Evolutionary conservation across 2,797 vertebrate genomes (phyloP).

Genomic region (Catharus ustulatus): DNA sequence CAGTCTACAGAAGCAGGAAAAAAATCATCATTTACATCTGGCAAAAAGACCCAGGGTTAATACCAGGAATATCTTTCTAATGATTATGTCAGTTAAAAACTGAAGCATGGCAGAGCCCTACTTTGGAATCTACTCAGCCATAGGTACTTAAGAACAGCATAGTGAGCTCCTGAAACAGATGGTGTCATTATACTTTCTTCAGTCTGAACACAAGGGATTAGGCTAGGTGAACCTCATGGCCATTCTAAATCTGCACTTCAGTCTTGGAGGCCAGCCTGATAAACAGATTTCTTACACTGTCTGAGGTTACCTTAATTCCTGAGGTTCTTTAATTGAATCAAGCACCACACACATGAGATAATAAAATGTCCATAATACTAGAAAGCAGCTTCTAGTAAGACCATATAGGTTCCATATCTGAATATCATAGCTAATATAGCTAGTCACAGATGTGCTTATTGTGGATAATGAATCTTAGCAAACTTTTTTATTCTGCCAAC

Average conservation of each 20-base stretch:
- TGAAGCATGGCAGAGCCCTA: neutral
- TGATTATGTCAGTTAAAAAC: neutral
- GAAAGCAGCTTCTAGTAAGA: neutral
- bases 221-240: neutral
- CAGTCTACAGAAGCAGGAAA: neutral
- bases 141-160: neutral
- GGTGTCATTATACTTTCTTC: neutral
- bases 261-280: neutral
- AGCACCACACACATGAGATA: rapidly evolving
- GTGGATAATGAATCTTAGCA: neutral
- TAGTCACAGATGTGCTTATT: neutral
- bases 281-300: neutral
- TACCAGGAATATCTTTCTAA: neutral
- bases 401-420: neutral
- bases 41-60: neutral
- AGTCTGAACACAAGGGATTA: neutral
- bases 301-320: neutral
- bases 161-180: neutral
- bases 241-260: neutral
- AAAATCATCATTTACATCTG: neutral
- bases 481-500: neutral
- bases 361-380: neutral
- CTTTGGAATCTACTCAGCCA: neutral
- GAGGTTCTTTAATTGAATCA: neutral
- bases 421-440: neutral